Percentiles rank a stretch among this genome's conserved stretches.
These are phyloP conservation scores for Oligia fasciuncula DNA, from an alignment of 2,888 invertebrate genomes.

Conservation along the genomic window DNA sequence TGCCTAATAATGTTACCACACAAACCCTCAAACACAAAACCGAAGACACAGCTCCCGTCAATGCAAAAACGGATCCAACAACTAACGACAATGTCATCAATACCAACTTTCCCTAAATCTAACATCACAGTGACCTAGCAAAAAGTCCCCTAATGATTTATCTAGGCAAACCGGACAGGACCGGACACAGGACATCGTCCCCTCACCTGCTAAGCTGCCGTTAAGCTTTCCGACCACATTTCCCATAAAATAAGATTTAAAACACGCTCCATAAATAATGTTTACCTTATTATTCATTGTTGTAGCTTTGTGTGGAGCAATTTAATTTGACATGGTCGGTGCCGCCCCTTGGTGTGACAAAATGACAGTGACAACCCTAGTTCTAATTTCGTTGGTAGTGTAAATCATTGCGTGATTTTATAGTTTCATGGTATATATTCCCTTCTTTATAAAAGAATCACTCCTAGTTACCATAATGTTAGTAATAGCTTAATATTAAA, in stretches of 20 bases:
- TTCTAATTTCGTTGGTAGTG: constrained; percentile 51
- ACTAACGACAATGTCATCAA: constrained; percentile 34
- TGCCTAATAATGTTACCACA: neutral
- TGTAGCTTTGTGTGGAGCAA: constrained; percentile 73
- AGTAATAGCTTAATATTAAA: neutral
- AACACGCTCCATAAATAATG: constrained; percentile 81
- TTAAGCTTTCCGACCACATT: constrained; percentile 85
- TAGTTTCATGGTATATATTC: constrained; percentile 35
- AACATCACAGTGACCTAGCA: constrained; percentile 66
- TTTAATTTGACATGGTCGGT: constrained; percentile 82
- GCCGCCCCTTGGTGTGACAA: constrained; percentile 70
- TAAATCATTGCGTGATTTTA: constrained; percentile 62
- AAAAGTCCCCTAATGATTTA: constrained; percentile 63
- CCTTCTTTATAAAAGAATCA: constrained; percentile 5
- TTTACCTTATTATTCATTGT: constrained; percentile 79
- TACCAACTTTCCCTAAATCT: constrained; percentile 48
- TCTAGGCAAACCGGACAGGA: constrained; percentile 70
- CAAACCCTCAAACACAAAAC: neutral
- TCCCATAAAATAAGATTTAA: constrained; percentile 90
- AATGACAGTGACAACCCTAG: constrained; percentile 53
- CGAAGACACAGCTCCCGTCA: neutral
- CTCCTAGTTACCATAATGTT: neutral
- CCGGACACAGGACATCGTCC: constrained; percentile 67
- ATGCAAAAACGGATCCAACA: constrained; percentile 34
- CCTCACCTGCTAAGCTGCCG: constrained; percentile 82